Evolutionary conservation across 2,888 invertebrate genomes (phyloP), one percentile per base, ranked within the genome.

Genomic region (Neria commutata): DNA sequence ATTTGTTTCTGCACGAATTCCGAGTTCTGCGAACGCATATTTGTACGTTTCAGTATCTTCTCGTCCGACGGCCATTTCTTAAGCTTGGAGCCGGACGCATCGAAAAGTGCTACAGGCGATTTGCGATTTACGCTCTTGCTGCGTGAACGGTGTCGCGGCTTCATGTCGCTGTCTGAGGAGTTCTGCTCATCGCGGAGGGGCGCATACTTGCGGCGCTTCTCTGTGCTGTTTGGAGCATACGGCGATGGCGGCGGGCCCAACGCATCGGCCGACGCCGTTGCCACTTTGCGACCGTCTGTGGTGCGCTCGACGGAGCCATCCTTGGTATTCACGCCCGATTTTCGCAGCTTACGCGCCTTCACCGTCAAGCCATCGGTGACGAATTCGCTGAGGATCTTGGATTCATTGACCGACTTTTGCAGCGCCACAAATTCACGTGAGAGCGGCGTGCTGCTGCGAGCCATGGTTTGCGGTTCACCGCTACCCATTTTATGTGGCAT

Each of bases 391-490:
- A 87, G 84, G 49, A 90, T 85, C 73, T 89, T 87, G 1, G 89
- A 89, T 71, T 89, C 88, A 73, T 86, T 88, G 23, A 88, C 87
- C 14, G 89, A 85, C 26, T 87, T 87, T 63, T 89, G 85, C 23
- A 90, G 79, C 1, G 86, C 86, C 67, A 86, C 83, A 57, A 89
- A 80, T 75, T 90, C 89, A 62, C 87, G 83, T 58, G 84, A 83
- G 54, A 84, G 83, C 2, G 73, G 73, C 4, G 69, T 66, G 45
- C 67, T 73, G 26, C 64, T 68, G n/a, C 73, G 74, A 11, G n/a
- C 46, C 37, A 64, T 70, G 24, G 62, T 68, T 8, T 33, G 33
- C 10, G 17, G 23, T 21, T 21, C 50, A 33, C 23, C 29, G 10
- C 33, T 10, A 26, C 14, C 60, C 59, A 0, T 25, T 1, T 0